Percentiles rank a stretch among this genome's conserved stretches.
Evolutionary conservation across 2,888 invertebrate genomes (phyloP).

Genomic region (Plutella xylostella): DNA sequence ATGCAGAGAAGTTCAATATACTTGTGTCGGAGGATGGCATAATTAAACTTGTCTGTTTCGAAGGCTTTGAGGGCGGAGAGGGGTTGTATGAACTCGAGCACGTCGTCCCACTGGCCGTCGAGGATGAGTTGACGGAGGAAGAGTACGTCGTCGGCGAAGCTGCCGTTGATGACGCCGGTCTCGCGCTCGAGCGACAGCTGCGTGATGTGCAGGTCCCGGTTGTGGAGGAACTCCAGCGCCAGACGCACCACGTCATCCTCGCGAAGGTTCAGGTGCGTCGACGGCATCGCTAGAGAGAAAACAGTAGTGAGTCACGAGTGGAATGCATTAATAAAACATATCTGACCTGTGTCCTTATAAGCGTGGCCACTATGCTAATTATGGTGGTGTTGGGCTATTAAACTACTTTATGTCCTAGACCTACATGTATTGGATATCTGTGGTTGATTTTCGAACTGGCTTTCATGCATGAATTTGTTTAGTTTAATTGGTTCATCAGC

Average conservation of each 20-base stretch:
- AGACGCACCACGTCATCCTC: conserved; percentile 92
- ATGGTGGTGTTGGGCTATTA: no score
- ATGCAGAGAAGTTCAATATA: conserved; percentile 95
- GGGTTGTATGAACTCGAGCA: conserved; percentile 95
- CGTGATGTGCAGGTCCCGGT: conserved; percentile 92
- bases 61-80: conserved; percentile 85
- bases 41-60: conserved; percentile 86
- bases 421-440: no score
- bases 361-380: no score
- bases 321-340: no score
- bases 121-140: conserved; percentile 94
- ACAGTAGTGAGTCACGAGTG: neutral
- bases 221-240: conserved; percentile 87
- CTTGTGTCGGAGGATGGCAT: conserved; percentile 90
- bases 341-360: no score
- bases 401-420: no score
- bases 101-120: conserved; percentile 99
- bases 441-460: no score
- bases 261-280: conserved; percentile 84
- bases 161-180: conserved; percentile 94
- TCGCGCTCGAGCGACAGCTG: conserved; percentile 93
- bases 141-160: conserved; percentile 92
- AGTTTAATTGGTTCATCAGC: no score
- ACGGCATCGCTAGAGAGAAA: conserved; percentile 71
- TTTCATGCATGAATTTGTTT: no score